Conservation (phyloP, 2,797 vertebrate species). For the Threskiornis aethiopicus region DNA sequence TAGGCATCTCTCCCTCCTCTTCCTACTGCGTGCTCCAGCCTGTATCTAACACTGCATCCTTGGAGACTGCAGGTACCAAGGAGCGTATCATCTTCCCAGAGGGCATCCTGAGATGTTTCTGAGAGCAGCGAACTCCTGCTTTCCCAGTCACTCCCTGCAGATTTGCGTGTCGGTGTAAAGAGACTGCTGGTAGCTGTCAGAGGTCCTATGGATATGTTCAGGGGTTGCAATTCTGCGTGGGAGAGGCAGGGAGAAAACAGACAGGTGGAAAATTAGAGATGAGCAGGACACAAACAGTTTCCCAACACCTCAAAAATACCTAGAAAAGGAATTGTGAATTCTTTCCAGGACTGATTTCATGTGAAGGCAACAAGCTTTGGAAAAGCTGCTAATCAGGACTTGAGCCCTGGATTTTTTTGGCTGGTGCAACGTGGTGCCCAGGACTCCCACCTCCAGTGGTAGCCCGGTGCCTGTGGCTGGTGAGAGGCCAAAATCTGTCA, state of each 20-base stretch:
- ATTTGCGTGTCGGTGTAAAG: background rate
- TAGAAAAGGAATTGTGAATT: background rate
- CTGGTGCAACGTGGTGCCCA: background rate
- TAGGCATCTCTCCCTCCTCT: background rate
- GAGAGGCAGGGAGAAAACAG: background rate
- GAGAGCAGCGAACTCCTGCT: background rate
- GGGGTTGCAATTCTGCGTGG: background rate
- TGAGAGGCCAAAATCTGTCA: background rate
- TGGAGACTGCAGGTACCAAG: background rate
- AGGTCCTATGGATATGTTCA: background rate
- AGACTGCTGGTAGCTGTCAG: background rate
- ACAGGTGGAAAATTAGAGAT: background rate
- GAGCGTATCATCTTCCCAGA: background rate
- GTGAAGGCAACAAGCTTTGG: background rate
- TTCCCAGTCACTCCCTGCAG: background rate
- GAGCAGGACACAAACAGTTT: background rate
- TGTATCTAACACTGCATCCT: background rate
- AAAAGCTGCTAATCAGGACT: background rate
- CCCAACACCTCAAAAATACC: background rate
- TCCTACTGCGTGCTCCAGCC: fast-evolving
- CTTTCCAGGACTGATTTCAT: background rate
- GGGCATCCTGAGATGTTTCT: background rate
- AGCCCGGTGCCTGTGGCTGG: background rate
- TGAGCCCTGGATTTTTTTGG: fast-evolving
- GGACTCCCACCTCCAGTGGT: background rate